Base-by-base conservation (phyloP, 2,797 vertebrate species). In the Crenuchus spilurus region DNA sequence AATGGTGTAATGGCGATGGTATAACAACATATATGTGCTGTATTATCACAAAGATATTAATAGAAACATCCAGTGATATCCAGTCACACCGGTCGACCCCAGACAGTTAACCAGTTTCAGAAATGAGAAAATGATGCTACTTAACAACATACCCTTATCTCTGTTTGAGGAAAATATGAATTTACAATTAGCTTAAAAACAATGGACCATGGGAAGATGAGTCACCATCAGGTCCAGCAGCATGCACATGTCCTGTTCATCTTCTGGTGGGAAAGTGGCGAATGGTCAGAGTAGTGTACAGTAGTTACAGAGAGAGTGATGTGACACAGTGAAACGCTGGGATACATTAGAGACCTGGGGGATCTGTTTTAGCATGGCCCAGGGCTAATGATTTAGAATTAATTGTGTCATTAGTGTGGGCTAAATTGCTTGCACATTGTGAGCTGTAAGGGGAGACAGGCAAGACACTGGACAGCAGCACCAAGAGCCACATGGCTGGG, bases 401-500 rank as follows among this genome's bases (percentile, higher is more conserved):
- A 77, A 79, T 72, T 75, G 74, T 77, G 55, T 65, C 74, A 81
- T 81, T 81, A 81, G 76, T 24, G 54, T 28, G 48, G 39, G 42
- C 24, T 71, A 64, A 77, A 83, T 81, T 74, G 64, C 54, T 73
- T 70, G 62, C 76, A 78, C 75, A 77, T 78, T 75, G 72, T 48
- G 44, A 26, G 61, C 58, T 70, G 74, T 33, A 64, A 68, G 60
- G 35, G 31, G 26, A 67, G 44, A 58, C 31, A 67, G 42, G 44
- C 60, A 24, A 60, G 68, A 62, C 64, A 67, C 20, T 63, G 76
- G 42, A 24, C 48, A 39, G 31, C 65, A 41, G 49, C 49, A 1
- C 68, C 22, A 13, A 58, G 13, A 6, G 39, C 44, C 76, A 71
- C 44, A 66, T 74, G 72, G 16, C 44, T 67, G 52, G 44, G 52